These are phyloP conservation scores for Prunella strophiata DNA, from an alignment of 2,797 vertebrate species.

Conservation along the genomic window DNA sequence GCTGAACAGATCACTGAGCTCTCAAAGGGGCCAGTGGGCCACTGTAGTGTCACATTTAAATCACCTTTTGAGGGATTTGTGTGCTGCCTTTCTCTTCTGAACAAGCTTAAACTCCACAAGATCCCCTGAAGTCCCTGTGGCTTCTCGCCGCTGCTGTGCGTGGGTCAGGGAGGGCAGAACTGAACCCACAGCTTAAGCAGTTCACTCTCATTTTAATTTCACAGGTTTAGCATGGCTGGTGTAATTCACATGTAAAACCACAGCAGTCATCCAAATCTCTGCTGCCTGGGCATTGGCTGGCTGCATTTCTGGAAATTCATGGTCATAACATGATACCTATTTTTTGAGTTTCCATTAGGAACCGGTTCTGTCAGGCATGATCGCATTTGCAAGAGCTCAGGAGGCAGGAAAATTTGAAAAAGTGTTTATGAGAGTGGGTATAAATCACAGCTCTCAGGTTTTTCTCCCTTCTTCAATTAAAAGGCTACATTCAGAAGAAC, in stretches of 20 bases:
- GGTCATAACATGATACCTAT: constrained; percentile 47
- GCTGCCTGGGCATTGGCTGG: constrained; percentile 56
- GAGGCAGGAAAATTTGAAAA: constrained; percentile 61
- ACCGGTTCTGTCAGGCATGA: constrained; percentile 48
- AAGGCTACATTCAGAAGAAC: background rate
- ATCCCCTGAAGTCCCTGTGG: background rate
- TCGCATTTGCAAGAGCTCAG: background rate
- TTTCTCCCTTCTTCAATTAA: constrained; percentile 35
- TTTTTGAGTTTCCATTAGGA: constrained; percentile 62
- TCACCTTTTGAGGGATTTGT: background rate
- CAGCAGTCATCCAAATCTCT: constrained; percentile 31
- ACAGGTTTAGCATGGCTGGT: background rate
- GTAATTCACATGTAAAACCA: constrained; percentile 19
- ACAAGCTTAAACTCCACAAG: background rate
- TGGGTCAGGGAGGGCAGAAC: constrained; percentile 8
- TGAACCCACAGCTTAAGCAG: constrained; percentile 17
- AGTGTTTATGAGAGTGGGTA: constrained; percentile 31
- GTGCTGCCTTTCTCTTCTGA: constrained; percentile 1
- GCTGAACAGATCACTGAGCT: background rate
- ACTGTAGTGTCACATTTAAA: background rate
- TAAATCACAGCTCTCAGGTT: constrained; percentile 23
- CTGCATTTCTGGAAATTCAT: constrained; percentile 58
- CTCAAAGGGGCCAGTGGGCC: background rate
- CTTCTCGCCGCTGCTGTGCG: background rate
- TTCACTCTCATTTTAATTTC: constrained; percentile 18